Conservation (phyloP, 2,888 invertebrate genomes). For the Drosophila picticornis region DNA sequence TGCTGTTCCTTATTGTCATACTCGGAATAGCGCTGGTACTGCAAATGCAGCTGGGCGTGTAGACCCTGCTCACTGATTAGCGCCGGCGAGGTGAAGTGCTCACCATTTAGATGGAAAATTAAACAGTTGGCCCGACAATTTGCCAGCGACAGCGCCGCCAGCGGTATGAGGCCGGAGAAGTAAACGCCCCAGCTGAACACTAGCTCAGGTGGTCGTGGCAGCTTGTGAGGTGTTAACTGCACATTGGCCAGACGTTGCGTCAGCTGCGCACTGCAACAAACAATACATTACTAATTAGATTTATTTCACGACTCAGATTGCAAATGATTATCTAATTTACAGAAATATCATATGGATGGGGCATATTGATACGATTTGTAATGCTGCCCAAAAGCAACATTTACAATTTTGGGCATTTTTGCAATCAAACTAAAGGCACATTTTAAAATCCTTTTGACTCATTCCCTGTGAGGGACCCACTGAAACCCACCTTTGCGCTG, state of each 20-base stretch:
- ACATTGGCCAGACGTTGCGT: constrained; percentile 52
- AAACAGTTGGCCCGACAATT: constrained; percentile 86
- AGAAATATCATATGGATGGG: neutral
- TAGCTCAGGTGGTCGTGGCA: constrained; percentile 85
- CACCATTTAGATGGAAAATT: constrained; percentile 95
- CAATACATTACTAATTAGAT: constrained; percentile 6
- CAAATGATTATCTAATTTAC: neutral
- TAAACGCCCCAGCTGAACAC: constrained; percentile 94
- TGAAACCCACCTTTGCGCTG: constrained; percentile 15
- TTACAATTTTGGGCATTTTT: neutral
- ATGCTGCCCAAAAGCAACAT: neutral
- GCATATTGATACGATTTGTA: neutral
- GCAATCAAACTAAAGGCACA: neutral
- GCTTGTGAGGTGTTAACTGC: constrained; percentile 50
- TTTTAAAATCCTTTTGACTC: neutral
- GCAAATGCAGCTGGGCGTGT: constrained; percentile 71
- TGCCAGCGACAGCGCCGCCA: constrained; percentile 52
- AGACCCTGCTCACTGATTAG: constrained; percentile 76
- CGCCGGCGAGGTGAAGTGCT: constrained; percentile 91
- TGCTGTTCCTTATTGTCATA: constrained; percentile 46
- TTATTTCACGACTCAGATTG: neutral
- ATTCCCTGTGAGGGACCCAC: neutral
- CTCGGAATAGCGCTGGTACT: constrained; percentile 71
- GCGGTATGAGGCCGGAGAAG: constrained; percentile 92
- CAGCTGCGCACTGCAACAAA: constrained; percentile 50